These are phyloP conservation scores for Trematocara variabile DNA, from an alignment of 2,113 vertebrate species.

Conservation along the genomic window DNA sequence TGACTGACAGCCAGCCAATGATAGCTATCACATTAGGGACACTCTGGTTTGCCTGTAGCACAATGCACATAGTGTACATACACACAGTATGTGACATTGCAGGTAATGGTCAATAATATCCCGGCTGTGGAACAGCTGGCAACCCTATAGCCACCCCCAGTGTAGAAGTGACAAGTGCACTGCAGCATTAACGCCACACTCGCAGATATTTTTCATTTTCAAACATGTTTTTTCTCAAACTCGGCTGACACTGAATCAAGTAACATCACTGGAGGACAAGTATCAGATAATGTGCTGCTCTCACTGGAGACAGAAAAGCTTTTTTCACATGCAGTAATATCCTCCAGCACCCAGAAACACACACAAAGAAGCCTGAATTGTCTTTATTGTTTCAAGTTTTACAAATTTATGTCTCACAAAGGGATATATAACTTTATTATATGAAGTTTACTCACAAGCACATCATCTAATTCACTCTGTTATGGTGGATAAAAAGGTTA, in stretches of 20 bases:
- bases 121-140: background rate
- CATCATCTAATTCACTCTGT: background rate
- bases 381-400: background rate
- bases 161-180: background rate
- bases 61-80: background rate
- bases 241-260: background rate
- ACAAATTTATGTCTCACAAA: background rate
- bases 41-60: background rate
- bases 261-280: background rate
- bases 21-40: background rate
- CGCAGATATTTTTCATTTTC: background rate
- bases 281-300: background rate
- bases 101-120: background rate
- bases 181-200: background rate
- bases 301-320: background rate
- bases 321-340: background rate
- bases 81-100: background rate
- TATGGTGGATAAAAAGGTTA: background rate
- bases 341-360: rapidly evolving
- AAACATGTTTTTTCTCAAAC: background rate
- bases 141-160: background rate
- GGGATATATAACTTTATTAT: background rate
- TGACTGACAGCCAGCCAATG: background rate
- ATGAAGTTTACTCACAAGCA: background rate
- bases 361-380: background rate